Conservation (phyloP, 2,888 invertebrate genomes). For the Polia nebulosa region DNA sequence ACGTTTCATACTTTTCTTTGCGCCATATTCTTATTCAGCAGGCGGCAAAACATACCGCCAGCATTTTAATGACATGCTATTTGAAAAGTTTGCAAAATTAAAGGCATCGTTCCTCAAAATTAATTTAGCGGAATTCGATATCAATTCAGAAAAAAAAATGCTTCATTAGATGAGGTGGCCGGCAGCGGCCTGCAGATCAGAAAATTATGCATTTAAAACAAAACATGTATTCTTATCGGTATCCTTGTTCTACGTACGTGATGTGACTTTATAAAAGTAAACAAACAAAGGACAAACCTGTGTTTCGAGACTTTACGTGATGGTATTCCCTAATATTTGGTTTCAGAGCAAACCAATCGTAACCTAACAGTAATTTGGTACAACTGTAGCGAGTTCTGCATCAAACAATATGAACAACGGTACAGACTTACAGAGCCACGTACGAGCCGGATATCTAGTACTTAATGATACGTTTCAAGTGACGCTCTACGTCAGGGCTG, state of each 20-base stretch:
- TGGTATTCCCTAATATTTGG: slow-evolving; percentile 71
- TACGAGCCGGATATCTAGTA: slow-evolving; percentile 15
- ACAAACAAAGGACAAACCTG: slow-evolving; percentile 76
- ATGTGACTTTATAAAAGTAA: slow-evolving; percentile 71
- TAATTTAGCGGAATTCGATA: slow-evolving; percentile 50
- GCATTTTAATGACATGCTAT: slow-evolving; percentile 62
- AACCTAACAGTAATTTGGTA: slow-evolving; percentile 50
- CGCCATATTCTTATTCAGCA: slow-evolving; percentile 53
- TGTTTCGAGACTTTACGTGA: slow-evolving; percentile 76
- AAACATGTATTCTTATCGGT: slow-evolving; percentile 77
- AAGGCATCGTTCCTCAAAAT: slow-evolving; percentile 40
- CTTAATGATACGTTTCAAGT: slow-evolving; percentile 33
- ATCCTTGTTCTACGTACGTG: slow-evolving; percentile 77
- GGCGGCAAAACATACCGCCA: slow-evolving; percentile 43
- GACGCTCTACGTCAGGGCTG: slow-evolving; percentile 31
- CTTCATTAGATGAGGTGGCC: slow-evolving; percentile 53
- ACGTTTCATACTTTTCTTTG: slow-evolving; percentile 35
- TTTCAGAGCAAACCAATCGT: slow-evolving; percentile 47
- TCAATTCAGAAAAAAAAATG: slow-evolving; percentile 53
- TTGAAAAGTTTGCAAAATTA: slow-evolving; percentile 59
- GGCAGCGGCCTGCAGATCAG: slow-evolving; percentile 52
- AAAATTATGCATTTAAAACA: slow-evolving; percentile 73
- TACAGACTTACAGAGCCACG: slow-evolving; percentile 7
- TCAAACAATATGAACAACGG: slow-evolving; percentile 33
- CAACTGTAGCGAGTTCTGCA: slow-evolving; percentile 19